Base-by-base conservation (phyloP, 2,888 invertebrate genomes). In the Tenthredo livida region DNA sequence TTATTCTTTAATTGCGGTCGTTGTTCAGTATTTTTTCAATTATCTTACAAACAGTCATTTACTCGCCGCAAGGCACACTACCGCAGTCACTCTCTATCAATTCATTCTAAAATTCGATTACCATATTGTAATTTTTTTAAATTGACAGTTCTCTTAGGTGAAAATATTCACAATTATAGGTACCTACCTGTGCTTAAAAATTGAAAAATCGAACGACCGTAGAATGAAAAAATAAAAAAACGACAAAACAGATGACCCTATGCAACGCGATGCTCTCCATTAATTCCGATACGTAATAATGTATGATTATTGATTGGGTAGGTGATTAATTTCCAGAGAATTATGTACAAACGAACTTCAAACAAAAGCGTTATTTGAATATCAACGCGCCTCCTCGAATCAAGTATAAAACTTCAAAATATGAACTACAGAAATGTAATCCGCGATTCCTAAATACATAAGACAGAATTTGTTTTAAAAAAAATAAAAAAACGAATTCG, bases 1-100 rank as follows among this genome's bases (percentile, higher is more conserved):
- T 85, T 84, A 84, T 84, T 83, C 85, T 85, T 85, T 84, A 85
- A 85, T 84, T 85, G 85, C 43, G 83, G 25, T 29, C 65, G 83
- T 83, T 83, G 83, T 83, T 83, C 83, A 33, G 58, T 80, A 83
- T 83, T 83, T 83, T 83, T 83, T 83, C 83, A 83, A 83, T 83
- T 83, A 83, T 67, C 83, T 40, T 70, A 83, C 83, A 70, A 83
- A 83, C 67, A 83, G 83, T 83, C 83, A 21, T 67, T 83, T 50
- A 33, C 29, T 65, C 47, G 83, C 67, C 70, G 17, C 47, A 15
- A 50, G 80, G 61, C 80, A 83, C 17, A 17, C 17, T 67, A 43
- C 43, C 83, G n/a, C n/a, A 83, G 47, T 40, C 83, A 43, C 15
- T 40, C 80, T 33, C 77, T 25, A 54, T 77, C 77, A 54, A 77